Base-by-base conservation (phyloP, 1,140 invertebrate genomes). In the Aradophagus sp. region DNA sequence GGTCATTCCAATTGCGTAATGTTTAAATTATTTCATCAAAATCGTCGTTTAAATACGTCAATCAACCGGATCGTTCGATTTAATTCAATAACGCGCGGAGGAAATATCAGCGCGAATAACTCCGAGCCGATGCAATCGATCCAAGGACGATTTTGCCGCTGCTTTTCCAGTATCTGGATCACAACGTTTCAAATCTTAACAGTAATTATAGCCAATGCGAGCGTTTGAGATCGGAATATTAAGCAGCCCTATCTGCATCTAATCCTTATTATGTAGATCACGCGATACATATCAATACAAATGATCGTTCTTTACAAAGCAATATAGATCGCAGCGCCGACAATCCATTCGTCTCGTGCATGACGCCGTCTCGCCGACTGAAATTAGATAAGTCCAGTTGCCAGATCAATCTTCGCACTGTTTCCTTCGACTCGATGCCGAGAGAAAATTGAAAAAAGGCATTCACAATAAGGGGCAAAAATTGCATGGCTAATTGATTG, bases 271-370 rank as follows among this genome's bases (percentile, higher is more conserved):
- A 68, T 68, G 65, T 39, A 68, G 41, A 68, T 59, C 59, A 26
- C 26, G 34, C 39, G 65, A 69, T 69, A 62, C 66, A 62, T 62
- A 69, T 69, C 66, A 20, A 56, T 56, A 69, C 56, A 69, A 69
- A 69, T 62, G 55, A 62, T 61, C 44, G 48, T 69, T 68, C 65
- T 36, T 62, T 62, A 62, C 19, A 67, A 55, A 50, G 34, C 56
- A 61, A 56, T 56, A 69, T 62, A 69, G 56, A 61, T 61, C 11
- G 19, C 27, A 32, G 31, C 35, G 32, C 34, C 35, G 36, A 42
- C 36, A 36, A 61, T 69, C 66, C 50, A 56, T 69, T 56, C 50
- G 48, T 56, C 50, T 61, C 20, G 53, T 17, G 56, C 48, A 69
- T 69, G 56, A 69, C 66, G 66, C 32, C 20, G 48, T 55, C 29